Base-by-base conservation (phyloP, 2,888 invertebrate genomes). In the Ochropleura plecta region DNA sequence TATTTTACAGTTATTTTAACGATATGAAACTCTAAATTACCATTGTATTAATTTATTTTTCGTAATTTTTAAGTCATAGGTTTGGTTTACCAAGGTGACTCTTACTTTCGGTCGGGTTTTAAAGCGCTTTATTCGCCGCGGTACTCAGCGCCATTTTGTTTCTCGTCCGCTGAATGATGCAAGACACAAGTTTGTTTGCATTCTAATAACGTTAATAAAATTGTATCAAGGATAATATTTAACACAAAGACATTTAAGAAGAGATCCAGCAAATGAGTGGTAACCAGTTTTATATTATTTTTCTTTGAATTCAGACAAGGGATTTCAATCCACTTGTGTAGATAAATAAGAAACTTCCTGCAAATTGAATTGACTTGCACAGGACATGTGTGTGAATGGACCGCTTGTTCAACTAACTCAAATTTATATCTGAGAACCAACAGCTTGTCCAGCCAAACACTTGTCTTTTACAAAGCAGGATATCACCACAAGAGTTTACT, bases 141-240 rank as follows among this genome's bases (percentile, higher is more conserved):
- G 83, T 81, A 90, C 88, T 90, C 93, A 96, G 94, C 96, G 96
- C 96, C 96, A 96, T 96, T 96, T 96, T 96, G 96, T 95, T 95
- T 88, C 83, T 88, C 84, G 90, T 88, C 88, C 91, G 95, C 95
- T 95, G 94, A 93, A 92, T 95, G 95, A 95, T 94, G 95, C 94
- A 95, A 96, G 92, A 88, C 82, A 83, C 81, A 55, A 73, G 77
- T 86, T 87, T 88, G 87, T 91, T 94, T 93, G 88, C 91, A 80
- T 78, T 67, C 0, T 62, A 62, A 18, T 64, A 55, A 76, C 72
- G 67, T 64, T 71, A 73, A 55, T 30, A 30, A 30, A 30, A 30
- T 72, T 69, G 40, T 55, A 62, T 44, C 73, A 70, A 75, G 62
- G 63, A 76, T 73, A 65, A 12, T 30, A 49, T 30, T 71, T 57